A percentile compares a stretch with the other conserved stretches of the same genome.
Conservation (phyloP, 2,888 invertebrate genomes). For the Dilophus febrilis region DNA sequence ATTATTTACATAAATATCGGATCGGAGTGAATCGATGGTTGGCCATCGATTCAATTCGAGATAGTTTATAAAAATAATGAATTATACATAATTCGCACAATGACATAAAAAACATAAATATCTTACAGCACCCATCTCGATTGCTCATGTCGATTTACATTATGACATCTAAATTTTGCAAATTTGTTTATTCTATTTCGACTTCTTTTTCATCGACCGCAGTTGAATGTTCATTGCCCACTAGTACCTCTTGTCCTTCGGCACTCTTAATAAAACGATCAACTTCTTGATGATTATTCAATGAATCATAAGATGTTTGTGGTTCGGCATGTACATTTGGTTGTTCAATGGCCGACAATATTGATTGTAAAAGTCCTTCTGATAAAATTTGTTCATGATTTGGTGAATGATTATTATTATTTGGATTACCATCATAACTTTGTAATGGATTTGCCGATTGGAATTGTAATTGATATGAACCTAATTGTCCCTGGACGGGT, state of each 20-base stretch:
- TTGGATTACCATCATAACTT: slow-evolving; percentile 26
- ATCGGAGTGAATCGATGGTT: no score
- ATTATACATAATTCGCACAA: no score
- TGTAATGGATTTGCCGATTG: slow-evolving; percentile 45
- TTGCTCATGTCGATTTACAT: no score
- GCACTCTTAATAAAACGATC: slow-evolving; percentile 7
- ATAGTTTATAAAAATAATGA: no score
- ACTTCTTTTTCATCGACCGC: no score
- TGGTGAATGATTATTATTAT: slow-evolving; percentile 32
- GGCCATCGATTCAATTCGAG: no score
- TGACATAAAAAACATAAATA: no score
- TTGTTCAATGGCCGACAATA: slow-evolving; percentile 66
- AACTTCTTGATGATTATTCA: slow-evolving; percentile 7
- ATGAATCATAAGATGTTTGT: slow-evolving; percentile 10
- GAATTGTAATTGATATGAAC: slow-evolving; percentile 58
- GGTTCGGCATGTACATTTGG: slow-evolving; percentile 27
- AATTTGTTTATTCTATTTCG: no score
- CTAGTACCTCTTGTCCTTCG: slow-evolving; percentile 7
- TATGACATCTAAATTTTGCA: no score
- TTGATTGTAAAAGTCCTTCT: slow-evolving; percentile 62
- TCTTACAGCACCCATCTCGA: no score
- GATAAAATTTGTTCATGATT: slow-evolving; percentile 60
- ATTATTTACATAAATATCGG: no score
- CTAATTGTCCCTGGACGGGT: slow-evolving; percentile 38
- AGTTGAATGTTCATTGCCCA: no score